Evolutionary conservation across 2,797 vertebrate genomes (phyloP), one percentile per base, ranked within the genome.

Genomic region (Anisognathus igniventris): DNA sequence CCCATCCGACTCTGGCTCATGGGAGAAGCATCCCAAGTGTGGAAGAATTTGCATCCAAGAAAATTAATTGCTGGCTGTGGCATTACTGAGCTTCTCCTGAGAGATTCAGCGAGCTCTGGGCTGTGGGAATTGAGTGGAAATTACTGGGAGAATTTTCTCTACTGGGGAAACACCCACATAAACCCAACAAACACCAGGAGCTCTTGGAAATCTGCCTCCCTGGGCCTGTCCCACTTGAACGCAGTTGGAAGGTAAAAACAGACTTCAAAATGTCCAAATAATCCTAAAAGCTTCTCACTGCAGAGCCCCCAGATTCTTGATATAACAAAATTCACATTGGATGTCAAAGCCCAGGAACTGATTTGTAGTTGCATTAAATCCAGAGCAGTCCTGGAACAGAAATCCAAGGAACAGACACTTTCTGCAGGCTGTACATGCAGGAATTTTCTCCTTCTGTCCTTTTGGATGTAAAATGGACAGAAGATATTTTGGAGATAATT

Each of bases 201-300:
- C 47, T 62, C 67, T 74, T 1, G 17, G 77, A 83, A 86, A 80
- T 96, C 88, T 8, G 2, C 60, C 86, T 94, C 72, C 53, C 75
- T 92, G 48, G 48, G 87, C 76, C 67, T 71, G 22, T 92, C 96
- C 96, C 78, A 74, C 40, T 92, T 3, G 3, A 77, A 78, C 0
- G 2, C 67, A 2, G 45, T 44, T 33, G 65, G 85, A 93, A 96
- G 81, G 83, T 76, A 72, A 95, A 94, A 96, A 89, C 44, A 79
- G 68, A 88, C 88, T 95, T 91, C 79, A 82, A 64, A 88, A 88
- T 30, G 48, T 86, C 45, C 51, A 84, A 88, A 96, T 96, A 96
- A 94, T 93, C 94, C 71, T 87, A 56, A 97, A 95, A 95, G 25
- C 85, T 92, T 72, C 92, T 96, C 95, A 86, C 39, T 79, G 21